Base-by-base conservation (phyloP, 2,113 vertebrate species). In the Enhydra lutris region DNA sequence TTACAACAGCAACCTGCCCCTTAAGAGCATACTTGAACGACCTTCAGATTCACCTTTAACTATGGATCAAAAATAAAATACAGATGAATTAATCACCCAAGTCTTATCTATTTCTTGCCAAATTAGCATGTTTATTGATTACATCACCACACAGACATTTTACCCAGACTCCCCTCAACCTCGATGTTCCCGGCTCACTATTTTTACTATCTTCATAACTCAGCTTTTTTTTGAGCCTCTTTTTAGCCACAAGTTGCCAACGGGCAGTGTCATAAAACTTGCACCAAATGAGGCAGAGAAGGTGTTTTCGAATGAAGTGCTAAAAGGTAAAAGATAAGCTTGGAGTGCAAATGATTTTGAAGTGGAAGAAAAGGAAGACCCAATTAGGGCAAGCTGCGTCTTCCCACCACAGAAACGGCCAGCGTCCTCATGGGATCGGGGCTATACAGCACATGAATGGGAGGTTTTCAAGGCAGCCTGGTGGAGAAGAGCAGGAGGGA, bases 231-330 rank as follows among this genome's bases (percentile, higher is more conserved):
- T 47, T 63, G n/a, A 87, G 80, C 14, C 39, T 79, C 50, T 90
- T 95, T 73, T 89, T 42, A 89, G 91, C 23, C 80, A 50, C 21
- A 94, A 50, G 26, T 61, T 97, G 84, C 45, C 24, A 91, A 85
- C 0, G 81, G 69, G 18, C 67, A 87, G 55, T 81, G 24, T 59
- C 45, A 95, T 86, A 93, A 95, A 95, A 73, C 71, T 47, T 78
- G 59, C 71, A 81, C 81, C 63, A 94, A 78, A 81, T 73, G 84
- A 95, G 50, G 91, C 59, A 92, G 42, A 81, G 42, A 86, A 95
- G 26, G 15, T 39, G 34, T 81, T 88, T 92, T 84, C 59, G n/a
- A 93, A 86, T 8, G 42, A 20, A 93, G 74, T 47, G n/a, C 47
- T 65, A 76, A 94, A 96, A 0, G 26, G 36, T 14, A 65, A 92